Conservation (phyloP, 2,113 vertebrate genomes). For the Protomyctophum bolini region DNA sequence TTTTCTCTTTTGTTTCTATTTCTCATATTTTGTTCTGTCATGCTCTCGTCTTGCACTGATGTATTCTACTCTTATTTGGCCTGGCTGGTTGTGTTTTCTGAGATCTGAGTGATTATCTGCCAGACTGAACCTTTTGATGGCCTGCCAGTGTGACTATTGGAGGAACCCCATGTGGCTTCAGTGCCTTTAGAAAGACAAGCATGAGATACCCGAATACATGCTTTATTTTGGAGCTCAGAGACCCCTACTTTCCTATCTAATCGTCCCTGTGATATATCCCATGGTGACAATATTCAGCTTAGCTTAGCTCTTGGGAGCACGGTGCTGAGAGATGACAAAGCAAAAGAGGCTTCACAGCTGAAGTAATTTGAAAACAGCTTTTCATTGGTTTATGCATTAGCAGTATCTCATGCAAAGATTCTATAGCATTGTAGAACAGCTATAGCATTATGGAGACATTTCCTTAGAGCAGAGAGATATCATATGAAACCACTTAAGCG, state of each 20-base stretch:
- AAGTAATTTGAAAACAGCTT: constrained; percentile 23
- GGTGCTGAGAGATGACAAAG: constrained; percentile 19
- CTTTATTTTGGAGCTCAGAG: constrained; percentile 48
- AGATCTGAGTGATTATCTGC: constrained; percentile 64
- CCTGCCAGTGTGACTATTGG: constrained; percentile 46
- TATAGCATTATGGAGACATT: neutral
- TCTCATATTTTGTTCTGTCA: neutral
- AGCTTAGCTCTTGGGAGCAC: constrained; percentile 28
- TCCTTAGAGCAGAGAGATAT: neutral
- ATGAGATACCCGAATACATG: constrained; percentile 10
- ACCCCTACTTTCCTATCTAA: constrained; percentile 52
- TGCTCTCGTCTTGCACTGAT: constrained; percentile 15
- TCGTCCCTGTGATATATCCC: constrained; percentile 58
- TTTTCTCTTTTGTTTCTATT: neutral
- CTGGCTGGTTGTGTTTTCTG: constrained; percentile 34
- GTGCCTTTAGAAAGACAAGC: constrained; percentile 26
- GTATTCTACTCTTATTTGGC: constrained; percentile 32
- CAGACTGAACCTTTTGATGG: constrained; percentile 51
- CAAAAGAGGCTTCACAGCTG: constrained; percentile 19
- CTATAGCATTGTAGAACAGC: neutral
- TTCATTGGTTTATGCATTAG: constrained; percentile 42
- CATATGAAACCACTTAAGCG: neutral
- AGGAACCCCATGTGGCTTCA: constrained; percentile 47
- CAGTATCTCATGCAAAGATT: constrained; percentile 19
- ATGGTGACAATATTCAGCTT: constrained; percentile 23